A percentile compares a stretch with the other conserved stretches of the same genome.
phyloP scores from a whole-genome alignment of 23 tunicate species.

The Clavelina lepadiformis region DNA sequence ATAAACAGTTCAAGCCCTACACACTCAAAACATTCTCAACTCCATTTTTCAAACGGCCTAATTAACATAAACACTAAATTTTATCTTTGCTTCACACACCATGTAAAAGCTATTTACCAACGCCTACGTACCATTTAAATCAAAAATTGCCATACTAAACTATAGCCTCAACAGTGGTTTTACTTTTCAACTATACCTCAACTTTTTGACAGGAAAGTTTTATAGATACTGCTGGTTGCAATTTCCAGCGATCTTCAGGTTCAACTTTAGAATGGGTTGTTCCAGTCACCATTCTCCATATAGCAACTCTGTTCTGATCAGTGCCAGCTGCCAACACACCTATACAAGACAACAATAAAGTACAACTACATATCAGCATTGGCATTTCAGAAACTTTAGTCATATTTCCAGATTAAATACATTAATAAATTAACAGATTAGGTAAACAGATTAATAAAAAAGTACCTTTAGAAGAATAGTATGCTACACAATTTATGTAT shows the following conservation, averaged over 20 bases:
- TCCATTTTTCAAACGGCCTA: too few species aligned
- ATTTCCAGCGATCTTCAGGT: constrained; percentile 64
- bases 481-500: constrained; percentile 45
- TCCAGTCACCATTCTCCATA: constrained; percentile 42
- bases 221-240: constrained; percentile 35
- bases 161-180: too few species aligned
- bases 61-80: too few species aligned
- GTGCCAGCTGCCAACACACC: constrained; percentile 82
- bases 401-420: too few species aligned
- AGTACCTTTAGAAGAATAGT: constrained; percentile 35
- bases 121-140: too few species aligned
- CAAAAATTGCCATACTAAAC: too few species aligned
- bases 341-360: constrained; percentile 4
- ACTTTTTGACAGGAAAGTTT: constrained; percentile 12
- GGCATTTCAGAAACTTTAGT: too few species aligned
- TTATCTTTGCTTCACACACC: too few species aligned
- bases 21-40: too few species aligned
- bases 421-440: background rate
- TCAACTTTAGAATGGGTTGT: constrained; percentile 12
- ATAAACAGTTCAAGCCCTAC: too few species aligned
- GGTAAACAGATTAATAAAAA: background rate
- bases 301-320: constrained; percentile 42
- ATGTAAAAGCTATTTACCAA: too few species aligned
- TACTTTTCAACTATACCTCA: constrained; percentile 3
- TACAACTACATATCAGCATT: background rate